These are phyloP conservation scores for Hystrix brachyura DNA, from an alignment of 2,113 vertebrate genomes.

Conservation along the genomic window DNA sequence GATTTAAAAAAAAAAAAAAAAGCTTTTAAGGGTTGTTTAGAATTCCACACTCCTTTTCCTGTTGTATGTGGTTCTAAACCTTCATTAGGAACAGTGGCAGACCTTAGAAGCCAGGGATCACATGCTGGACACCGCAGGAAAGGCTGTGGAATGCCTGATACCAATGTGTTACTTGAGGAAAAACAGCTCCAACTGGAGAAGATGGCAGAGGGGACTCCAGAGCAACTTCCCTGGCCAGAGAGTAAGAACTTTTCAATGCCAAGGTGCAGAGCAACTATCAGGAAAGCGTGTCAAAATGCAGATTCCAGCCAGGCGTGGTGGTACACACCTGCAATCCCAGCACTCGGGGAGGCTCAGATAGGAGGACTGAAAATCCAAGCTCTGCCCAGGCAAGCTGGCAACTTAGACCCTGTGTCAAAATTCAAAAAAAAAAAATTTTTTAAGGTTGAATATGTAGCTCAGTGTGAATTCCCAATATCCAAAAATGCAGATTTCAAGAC, in stretches of 20 bases:
- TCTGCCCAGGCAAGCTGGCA: neutral
- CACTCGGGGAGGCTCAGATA: neutral
- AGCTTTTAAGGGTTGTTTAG: neutral
- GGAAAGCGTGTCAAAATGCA: neutral
- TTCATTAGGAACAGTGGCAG: neutral
- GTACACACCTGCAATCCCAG: neutral
- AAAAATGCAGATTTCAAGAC: neutral
- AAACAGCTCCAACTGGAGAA: neutral
- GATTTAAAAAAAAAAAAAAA: neutral
- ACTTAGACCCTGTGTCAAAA: neutral
- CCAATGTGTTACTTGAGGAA: neutral
- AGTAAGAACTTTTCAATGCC: neutral
- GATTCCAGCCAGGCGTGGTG: neutral
- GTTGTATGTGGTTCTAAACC: constrained; percentile 28
- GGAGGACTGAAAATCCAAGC: neutral
- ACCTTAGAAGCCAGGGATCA: neutral
- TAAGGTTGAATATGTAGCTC: neutral
- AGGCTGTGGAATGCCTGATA: neutral
- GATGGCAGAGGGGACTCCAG: neutral
- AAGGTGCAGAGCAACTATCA: neutral
- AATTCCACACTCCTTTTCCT: constrained; percentile 12
- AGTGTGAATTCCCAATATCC: neutral
- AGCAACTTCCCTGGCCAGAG: neutral
- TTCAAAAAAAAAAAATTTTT: neutral
- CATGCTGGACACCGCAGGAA: neutral